Conservation (phyloP, 1,140 invertebrate species). For the Bombus sibiricus region DNA sequence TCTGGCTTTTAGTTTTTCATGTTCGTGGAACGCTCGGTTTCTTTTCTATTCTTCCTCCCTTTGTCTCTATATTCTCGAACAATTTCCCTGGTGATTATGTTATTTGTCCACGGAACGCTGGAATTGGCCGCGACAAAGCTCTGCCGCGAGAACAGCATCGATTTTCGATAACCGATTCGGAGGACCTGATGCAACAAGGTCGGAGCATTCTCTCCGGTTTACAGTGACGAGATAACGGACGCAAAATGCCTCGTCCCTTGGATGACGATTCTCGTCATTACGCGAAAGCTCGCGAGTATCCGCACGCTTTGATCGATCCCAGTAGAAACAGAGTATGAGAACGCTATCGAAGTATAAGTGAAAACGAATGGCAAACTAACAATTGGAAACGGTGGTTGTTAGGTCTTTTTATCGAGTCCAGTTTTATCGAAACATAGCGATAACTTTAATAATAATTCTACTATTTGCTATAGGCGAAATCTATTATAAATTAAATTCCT, state of each 20-base stretch:
- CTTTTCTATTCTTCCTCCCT: too few species aligned
- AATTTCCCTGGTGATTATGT: not conserved
- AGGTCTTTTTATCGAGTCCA: too few species aligned
- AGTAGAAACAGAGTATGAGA: too few species aligned
- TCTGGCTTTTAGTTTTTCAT: not conserved
- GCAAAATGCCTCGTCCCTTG: not conserved
- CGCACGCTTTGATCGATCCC: too few species aligned
- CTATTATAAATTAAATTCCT: too few species aligned
- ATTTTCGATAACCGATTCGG: constrained; percentile 1
- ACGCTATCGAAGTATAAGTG: too few species aligned
- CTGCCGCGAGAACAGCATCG: not conserved
- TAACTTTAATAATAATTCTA: too few species aligned
- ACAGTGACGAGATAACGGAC: not conserved
- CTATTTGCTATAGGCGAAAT: too few species aligned
- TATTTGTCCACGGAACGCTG: not conserved
- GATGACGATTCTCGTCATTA: not conserved
- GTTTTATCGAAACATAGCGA: too few species aligned
- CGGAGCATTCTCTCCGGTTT: not conserved
- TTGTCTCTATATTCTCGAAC: not conserved
- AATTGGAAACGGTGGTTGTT: too few species aligned
- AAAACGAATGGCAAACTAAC: too few species aligned
- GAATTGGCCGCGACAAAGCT: not conserved
- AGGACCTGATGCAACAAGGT: not conserved
- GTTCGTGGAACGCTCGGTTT: too few species aligned
- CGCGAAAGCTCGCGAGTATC: not conserved